These are phyloP conservation scores for Anagrus nilaparvatae DNA, from an alignment of 1,140 invertebrate genomes.

Conservation along the genomic window DNA sequence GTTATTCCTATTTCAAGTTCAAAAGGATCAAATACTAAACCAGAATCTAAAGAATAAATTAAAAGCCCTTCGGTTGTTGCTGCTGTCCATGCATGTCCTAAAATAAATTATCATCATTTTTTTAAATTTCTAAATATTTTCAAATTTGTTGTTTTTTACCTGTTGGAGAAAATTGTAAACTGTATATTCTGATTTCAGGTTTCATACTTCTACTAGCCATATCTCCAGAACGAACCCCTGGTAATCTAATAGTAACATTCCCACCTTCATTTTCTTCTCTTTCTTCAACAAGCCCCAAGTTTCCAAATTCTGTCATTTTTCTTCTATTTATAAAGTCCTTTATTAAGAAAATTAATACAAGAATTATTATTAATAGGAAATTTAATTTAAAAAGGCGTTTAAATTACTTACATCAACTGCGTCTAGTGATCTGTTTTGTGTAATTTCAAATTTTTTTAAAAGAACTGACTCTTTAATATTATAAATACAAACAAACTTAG, in stretches of 20 bases:
- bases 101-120: conserved; percentile 1
- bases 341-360: conserved; percentile 12
- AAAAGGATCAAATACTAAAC: conserved; percentile 75
- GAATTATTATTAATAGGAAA: conserved; percentile 6
- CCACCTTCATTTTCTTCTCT: conserved; percentile 64
- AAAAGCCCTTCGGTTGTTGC: conserved; percentile 90
- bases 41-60: conserved; percentile 77
- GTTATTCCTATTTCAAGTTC: conserved; percentile 74
- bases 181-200: conserved; percentile 80
- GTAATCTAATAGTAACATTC: conserved; percentile 62
- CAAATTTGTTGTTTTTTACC: conserved; percentile 41
- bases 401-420: conserved; percentile 71
- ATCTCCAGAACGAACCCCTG: conserved; percentile 81
- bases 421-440: conserved; percentile 88
- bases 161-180: conserved; percentile 85
- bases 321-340: conserved; percentile 87
- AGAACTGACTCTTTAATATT: conserved; percentile 65
- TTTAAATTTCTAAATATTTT: neutral
- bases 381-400: no score
- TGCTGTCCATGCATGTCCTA: conserved; percentile 79
- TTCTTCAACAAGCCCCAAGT: conserved; percentile 74
- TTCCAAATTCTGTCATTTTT: conserved; percentile 89
- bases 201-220: conserved; percentile 74
- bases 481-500: conserved; percentile 92
- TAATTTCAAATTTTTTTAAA: conserved; percentile 88